These are phyloP conservation scores for Daktulosphaira vitifoliae DNA, from an alignment of 1,140 invertebrate species.

Conservation along the genomic window DNA sequence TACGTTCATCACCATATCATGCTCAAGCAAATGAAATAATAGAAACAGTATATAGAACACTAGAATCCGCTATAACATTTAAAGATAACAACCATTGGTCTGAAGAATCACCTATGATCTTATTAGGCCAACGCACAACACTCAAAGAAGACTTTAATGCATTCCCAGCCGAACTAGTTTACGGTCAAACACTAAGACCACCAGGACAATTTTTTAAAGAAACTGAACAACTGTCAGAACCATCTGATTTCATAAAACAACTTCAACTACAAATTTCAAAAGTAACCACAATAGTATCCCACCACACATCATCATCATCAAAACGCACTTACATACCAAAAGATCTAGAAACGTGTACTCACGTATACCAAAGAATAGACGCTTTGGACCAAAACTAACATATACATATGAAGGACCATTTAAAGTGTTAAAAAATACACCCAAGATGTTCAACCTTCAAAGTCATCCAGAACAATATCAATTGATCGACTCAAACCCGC, in stretches of 20 bases:
- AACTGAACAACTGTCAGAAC: not conserved
- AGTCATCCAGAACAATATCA: too few relatives aligned
- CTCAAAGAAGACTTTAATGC: not conserved
- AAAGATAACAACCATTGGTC: slow-evolving; percentile 29
- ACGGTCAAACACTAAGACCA: too few relatives aligned
- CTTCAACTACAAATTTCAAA: slow-evolving; percentile 1
- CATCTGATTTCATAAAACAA: too few relatives aligned
- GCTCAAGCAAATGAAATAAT: slow-evolving; percentile 41
- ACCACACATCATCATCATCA: slow-evolving; percentile 1
- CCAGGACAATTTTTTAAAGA: too few relatives aligned
- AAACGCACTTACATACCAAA: too few relatives aligned
- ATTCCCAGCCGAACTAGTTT: too few relatives aligned
- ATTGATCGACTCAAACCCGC: too few relatives aligned
- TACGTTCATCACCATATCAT: slow-evolving; percentile 12
- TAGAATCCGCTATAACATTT: slow-evolving; percentile 37
- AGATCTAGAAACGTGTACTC: too few relatives aligned
- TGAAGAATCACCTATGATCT: slow-evolving; percentile 35
- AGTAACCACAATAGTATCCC: not conserved
- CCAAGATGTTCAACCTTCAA: slow-evolving; percentile 7
- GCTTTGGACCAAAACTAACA: slow-evolving; percentile 4
- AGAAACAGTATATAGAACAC: slow-evolving; percentile 41
- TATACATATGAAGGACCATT: slow-evolving; percentile 18
- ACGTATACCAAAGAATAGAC: too few relatives aligned
- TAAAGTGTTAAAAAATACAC: not conserved
- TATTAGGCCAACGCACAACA: too few relatives aligned